A percentile compares a stretch with the other conserved stretches of the same genome.
phyloP scores from a whole-genome alignment of 1,140 invertebrate species.

The Drosophila mayri region DNA sequence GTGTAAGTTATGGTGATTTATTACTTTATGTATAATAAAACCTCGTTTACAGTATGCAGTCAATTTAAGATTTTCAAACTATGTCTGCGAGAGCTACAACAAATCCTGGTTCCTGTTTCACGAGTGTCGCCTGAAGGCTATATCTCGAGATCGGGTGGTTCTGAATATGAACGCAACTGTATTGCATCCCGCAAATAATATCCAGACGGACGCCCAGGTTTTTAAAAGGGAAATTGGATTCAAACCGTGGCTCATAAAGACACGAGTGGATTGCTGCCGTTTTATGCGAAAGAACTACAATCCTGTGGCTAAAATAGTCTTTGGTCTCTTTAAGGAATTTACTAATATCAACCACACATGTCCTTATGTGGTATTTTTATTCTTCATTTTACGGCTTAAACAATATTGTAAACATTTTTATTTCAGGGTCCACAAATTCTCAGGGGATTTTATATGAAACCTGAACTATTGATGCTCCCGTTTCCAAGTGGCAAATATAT shows the following conservation, averaged over 20 bases:
- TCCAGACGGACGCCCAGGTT: neutral
- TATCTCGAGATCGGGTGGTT: neutral
- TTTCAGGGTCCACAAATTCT: slow-evolving; percentile 2
- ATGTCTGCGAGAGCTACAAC: slow-evolving; percentile 1
- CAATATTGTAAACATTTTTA: neutral
- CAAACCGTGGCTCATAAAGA: slow-evolving; percentile 4
- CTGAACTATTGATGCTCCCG: slow-evolving; percentile 7
- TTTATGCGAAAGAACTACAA: slow-evolving; percentile 1
- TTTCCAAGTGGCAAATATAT: slow-evolving; percentile 28
- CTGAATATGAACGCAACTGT: neutral
- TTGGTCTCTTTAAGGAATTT: slow-evolving; percentile 8
- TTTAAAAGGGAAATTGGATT: neutral
- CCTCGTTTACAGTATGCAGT: neutral
- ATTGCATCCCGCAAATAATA: neutral
- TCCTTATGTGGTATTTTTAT: slow-evolving; percentile 17
- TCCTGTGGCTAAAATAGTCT: neutral
- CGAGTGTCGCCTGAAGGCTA: neutral
- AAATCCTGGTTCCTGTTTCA: neutral
- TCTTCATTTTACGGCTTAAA: neutral
- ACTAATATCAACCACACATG: slow-evolving; percentile 32
- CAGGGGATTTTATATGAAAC: slow-evolving; percentile 12
- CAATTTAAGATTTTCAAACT: neutral
- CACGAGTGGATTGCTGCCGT: slow-evolving; percentile 3
- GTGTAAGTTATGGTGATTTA: neutral
- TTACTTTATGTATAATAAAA: neutral